These are phyloP conservation scores for Drosophila melanogaster DNA, from an alignment of 1,140 invertebrate genomes.

Conservation along the genomic window Release_6_plus_ISO1_MT NT_037436.4:10730501-10731000, in stretches of 20 bases:
- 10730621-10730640: not conserved
- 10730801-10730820: constrained; percentile 77
- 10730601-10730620: constrained; percentile 16
- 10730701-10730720: constrained; percentile 47
- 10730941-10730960: constrained; percentile 12
- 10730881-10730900: constrained; percentile 43
- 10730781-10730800: constrained; percentile 60
- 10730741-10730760: constrained; percentile 54
- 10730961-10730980: constrained; percentile 9
- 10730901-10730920: constrained; percentile 14
- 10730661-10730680: constrained; percentile 82
- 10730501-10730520: constrained; percentile 17
- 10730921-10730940: constrained; percentile 5
- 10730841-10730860: not conserved
- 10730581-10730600: constrained; percentile 52
- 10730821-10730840: constrained; percentile 42
- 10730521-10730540: constrained; percentile 20
- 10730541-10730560: constrained; percentile 38
- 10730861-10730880: constrained; percentile 52
- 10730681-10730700: constrained; percentile 71
- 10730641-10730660: constrained; percentile 4
- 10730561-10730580: constrained; percentile 51
- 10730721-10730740: constrained; percentile 77
- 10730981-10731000: constrained; percentile 41
- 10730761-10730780: constrained; percentile 34